Conservation (phyloP, 2,797 vertebrate species). For the Falco cherrug region DNA sequence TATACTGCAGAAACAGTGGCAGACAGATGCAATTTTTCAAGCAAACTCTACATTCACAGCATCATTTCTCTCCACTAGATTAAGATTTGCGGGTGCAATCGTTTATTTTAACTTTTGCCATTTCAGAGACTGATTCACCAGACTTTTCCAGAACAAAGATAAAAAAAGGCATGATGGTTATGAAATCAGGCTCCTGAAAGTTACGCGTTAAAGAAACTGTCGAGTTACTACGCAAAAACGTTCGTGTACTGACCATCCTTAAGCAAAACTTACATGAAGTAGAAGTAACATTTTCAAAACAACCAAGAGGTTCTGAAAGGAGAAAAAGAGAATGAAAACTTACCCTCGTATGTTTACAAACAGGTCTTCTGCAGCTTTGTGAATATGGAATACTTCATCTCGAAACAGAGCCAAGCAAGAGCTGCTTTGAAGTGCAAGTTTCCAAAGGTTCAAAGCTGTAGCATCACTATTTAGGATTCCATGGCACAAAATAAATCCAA, state of each 20-base stretch:
- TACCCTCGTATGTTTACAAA: conserved; percentile 98
- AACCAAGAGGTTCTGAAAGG: not conserved
- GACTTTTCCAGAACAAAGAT: not conserved
- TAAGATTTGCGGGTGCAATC: not conserved
- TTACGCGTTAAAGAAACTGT: not conserved
- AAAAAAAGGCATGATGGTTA: not conserved
- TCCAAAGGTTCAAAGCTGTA: conserved; percentile 93
- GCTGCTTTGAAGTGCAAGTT: conserved; percentile 96
- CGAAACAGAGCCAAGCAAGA: conserved; percentile 96
- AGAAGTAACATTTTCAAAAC: not conserved
- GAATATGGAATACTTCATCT: conserved; percentile 98
- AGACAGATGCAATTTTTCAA: not conserved
- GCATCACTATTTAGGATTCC: conserved; percentile 90
- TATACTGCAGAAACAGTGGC: not conserved
- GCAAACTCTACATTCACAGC: not conserved
- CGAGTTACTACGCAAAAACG: not conserved
- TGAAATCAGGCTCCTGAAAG: not conserved
- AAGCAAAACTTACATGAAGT: not conserved
- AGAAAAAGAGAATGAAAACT: not conserved
- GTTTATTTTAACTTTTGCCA: not conserved
- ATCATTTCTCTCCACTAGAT: not conserved
- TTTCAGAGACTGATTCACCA: not conserved
- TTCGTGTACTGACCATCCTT: not conserved
- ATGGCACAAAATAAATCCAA: conserved; percentile 97
- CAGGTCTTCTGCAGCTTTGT: conserved; percentile 96